Evolutionary conservation across 2,797 vertebrate genomes (phyloP), one percentile per base, ranked within the genome.

Genomic region (Pogonophryne albipinna): DNA sequence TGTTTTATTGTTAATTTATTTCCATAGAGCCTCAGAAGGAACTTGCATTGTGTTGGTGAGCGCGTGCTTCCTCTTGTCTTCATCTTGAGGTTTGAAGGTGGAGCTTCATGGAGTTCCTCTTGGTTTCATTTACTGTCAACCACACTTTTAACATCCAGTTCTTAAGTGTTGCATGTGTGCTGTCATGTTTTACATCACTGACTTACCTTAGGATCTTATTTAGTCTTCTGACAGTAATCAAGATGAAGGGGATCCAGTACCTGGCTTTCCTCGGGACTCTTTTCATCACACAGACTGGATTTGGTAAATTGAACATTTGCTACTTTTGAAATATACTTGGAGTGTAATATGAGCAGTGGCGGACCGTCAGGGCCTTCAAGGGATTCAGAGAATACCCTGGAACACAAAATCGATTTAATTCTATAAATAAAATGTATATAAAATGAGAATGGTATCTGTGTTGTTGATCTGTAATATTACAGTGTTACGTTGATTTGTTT

Each of bases 91-190:
- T 84, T 85, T 16, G 68, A 85, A 89, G 91, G 92, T 83, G 92
- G 91, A 83, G 92, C 89, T 73, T 84, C 20, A 12, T 63, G 49
- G 71, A 88, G 89, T 91, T 91, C 86, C 87, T 89, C 89, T 79
- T 80, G 82, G 73, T 89, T 88, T 84, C 79, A 71, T 77, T 84
- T 83, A 68, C 74, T 10, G 79, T 57, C 23, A 71, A n/a, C 47
- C 49, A 65, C 59, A 15, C 27, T 27, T 71, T 47, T 76, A 27
- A 20, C 27, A 59, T 45, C 23, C 38, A 67, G 13, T 49, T 7
- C 15, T 66, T 23, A 27, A 47, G 6, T 15, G 4, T 31, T 34
- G 16, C 23, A 3, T 23, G 14, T 19, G 7, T 51, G 68, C 53
- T 84, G 86, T 76, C 71, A 85, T 85, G 83, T 13, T 84, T 59